Evolutionary conservation across 53 echinoderm and acorn worm species (phyloP).

Genomic region (Paracentrotus lividus): DNA sequence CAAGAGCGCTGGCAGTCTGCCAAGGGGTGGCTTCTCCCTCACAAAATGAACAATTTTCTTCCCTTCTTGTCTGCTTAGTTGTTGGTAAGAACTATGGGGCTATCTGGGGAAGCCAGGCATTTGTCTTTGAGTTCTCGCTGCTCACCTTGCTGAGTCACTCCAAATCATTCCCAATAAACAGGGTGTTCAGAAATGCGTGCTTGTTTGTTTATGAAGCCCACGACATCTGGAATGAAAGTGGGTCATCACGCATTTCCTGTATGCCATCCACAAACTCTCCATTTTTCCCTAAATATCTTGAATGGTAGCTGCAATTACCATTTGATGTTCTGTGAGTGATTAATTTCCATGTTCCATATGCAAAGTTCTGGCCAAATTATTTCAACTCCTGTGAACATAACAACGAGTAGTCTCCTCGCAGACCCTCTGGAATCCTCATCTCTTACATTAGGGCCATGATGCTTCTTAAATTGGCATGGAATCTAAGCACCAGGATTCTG

Average conservation of each 20-base stretch:
- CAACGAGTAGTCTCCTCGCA: slow-evolving; percentile 73
- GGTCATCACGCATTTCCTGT: not conserved
- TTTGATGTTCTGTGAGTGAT: slow-evolving; percentile 74
- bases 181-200: slow-evolving; percentile 59
- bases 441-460: slow-evolving; percentile 76
- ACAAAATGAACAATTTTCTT: slow-evolving; percentile 56
- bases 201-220: slow-evolving; percentile 38
- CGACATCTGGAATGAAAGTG: slow-evolving; percentile 21
- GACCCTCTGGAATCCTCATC: slow-evolving; percentile 67
- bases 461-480: slow-evolving; percentile 58
- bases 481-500: slow-evolving; percentile 61
- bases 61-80: not conserved
- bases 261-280: not conserved
- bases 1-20: slow-evolving; percentile 67
- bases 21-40: slow-evolving; percentile 48
- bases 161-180: slow-evolving; percentile 65
- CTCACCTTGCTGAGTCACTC: not conserved
- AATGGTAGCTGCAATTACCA: slow-evolving; percentile 72
- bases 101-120: not conserved
- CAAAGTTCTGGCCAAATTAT: slow-evolving; percentile 49
- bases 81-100: not conserved
- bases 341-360: slow-evolving; percentile 60
- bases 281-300: slow-evolving; percentile 72
- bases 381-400: slow-evolving; percentile 68
- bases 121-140: not conserved